Conservation (phyloP, 2,888 invertebrate species). For the Corythucha ciliata region DNA sequence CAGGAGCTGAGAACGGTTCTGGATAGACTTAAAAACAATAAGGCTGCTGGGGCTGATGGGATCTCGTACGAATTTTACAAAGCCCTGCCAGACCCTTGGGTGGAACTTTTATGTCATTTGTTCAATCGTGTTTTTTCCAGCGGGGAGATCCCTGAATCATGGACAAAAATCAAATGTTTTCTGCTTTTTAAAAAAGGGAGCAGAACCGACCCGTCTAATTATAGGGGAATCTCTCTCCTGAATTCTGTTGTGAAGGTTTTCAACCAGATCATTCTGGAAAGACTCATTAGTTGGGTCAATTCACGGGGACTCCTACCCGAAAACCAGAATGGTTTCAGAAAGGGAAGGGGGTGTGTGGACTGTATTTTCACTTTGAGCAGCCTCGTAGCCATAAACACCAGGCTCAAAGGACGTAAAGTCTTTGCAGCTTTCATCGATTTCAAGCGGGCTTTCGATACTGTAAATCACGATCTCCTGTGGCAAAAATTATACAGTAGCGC, state of each 20-base stretch:
- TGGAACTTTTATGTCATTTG: neutral
- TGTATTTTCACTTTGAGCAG: constrained; percentile 9
- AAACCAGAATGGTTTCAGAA: constrained; percentile 13
- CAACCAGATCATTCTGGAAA: neutral
- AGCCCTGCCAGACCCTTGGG: neutral
- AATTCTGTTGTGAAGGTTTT: constrained; percentile 14
- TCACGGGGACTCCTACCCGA: neutral
- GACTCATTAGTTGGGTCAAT: constrained; percentile 3
- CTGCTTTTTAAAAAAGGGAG: constrained; percentile 15
- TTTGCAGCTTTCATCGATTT: constrained; percentile 11
- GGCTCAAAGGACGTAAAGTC: neutral
- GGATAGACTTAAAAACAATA: neutral
- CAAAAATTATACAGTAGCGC: constrained; percentile 3
- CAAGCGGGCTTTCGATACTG: constrained; percentile 13
- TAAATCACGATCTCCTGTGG: constrained; percentile 6
- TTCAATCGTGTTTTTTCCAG: constrained; percentile 5
- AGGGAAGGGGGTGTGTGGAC: constrained; percentile 10
- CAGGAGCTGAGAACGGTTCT: neutral
- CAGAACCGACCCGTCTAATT: neutral
- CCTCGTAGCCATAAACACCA: no score
- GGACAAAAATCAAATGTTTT: neutral
- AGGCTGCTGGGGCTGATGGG: constrained; percentile 13
- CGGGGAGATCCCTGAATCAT: neutral
- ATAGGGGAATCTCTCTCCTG: constrained; percentile 10
- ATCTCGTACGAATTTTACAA: constrained; percentile 3